Evolutionary conservation across 2,888 invertebrate genomes (phyloP).

Genomic region (Didymodactylos carnosus): DNA sequence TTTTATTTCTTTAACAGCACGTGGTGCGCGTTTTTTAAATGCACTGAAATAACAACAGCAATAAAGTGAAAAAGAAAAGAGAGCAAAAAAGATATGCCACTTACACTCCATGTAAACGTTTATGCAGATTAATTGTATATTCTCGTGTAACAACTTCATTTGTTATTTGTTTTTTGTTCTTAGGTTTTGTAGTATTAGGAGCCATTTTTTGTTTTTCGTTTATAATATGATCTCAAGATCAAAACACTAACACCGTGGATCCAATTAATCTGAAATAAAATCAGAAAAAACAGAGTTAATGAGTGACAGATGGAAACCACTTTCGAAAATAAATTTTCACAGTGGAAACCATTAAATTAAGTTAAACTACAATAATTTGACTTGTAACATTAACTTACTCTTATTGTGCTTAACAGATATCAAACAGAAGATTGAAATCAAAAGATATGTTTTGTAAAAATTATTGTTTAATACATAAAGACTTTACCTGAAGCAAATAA

Average conservation of each 20-base stretch:
- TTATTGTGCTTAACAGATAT: no score
- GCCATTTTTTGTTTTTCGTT: no score
- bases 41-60: constrained; percentile 44
- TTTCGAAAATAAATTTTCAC: not conserved
- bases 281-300: not conserved
- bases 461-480: no score
- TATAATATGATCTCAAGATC: no score
- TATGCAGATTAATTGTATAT: constrained; percentile 92
- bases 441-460: no score
- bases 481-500: no score
- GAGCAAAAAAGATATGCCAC: constrained; percentile 18
- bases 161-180: constrained; percentile 9
- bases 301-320: not conserved
- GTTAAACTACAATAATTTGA: no score
- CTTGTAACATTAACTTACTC: no score
- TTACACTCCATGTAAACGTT: constrained; percentile 75
- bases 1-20: constrained; percentile 86
- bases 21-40: constrained; percentile 86
- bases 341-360: not conserved
- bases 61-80: not conserved
- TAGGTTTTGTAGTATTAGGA: not conserved
- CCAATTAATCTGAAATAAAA: not conserved
- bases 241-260: not conserved
- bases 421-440: no score
- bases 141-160: constrained; percentile 56